phyloP scores from a whole-genome alignment of 1,140 invertebrate species.

The Scaptomyza graminum region DNA sequence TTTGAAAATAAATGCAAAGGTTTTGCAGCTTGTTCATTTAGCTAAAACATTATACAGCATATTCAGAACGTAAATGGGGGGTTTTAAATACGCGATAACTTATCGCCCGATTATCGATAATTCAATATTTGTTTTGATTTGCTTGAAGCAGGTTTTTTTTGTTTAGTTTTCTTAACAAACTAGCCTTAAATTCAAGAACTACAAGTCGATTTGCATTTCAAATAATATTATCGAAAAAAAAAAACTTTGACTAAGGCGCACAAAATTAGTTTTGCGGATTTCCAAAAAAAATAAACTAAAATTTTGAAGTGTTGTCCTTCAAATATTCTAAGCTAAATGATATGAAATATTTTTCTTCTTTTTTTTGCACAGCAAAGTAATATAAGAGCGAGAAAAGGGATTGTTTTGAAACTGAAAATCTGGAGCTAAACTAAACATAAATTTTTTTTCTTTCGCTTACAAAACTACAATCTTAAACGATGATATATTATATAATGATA shows the following conservation, averaged over 20 bases:
- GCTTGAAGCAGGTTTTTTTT: conserved; percentile 54
- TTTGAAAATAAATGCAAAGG: conserved; percentile 70
- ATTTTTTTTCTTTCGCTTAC: conserved; percentile 2
- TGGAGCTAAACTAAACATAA: conserved; percentile 41
- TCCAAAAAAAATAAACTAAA: conserved; percentile 14
- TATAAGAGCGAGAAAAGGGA: conserved; percentile 17
- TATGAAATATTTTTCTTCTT: conserved; percentile 1
- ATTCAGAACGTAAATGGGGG: not conserved
- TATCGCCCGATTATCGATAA: not conserved
- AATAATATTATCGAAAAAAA: conserved; percentile 27
- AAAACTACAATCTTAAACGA: not conserved
- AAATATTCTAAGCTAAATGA: not conserved
- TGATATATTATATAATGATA: conserved; percentile 20
- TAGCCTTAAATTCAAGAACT: conserved; percentile 3
- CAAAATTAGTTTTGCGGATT: conserved; percentile 29
- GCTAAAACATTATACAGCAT: conserved; percentile 22
- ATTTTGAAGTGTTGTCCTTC: not conserved
- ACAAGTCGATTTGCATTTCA: conserved; percentile 2
- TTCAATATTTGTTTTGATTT: conserved; percentile 35
- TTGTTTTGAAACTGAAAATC: conserved; percentile 5
- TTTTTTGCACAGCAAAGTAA: conserved; percentile 56
- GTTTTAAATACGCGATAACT: not conserved
- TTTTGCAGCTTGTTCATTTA: conserved; percentile 68
- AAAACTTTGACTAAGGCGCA: conserved; percentile 60
- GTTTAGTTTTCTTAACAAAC: not conserved